Percentiles rank a stretch among this genome's conserved stretches.
These are phyloP conservation scores for Drosophila anomelani DNA, from an alignment of 2,888 invertebrate genomes.

Conservation along the genomic window DNA sequence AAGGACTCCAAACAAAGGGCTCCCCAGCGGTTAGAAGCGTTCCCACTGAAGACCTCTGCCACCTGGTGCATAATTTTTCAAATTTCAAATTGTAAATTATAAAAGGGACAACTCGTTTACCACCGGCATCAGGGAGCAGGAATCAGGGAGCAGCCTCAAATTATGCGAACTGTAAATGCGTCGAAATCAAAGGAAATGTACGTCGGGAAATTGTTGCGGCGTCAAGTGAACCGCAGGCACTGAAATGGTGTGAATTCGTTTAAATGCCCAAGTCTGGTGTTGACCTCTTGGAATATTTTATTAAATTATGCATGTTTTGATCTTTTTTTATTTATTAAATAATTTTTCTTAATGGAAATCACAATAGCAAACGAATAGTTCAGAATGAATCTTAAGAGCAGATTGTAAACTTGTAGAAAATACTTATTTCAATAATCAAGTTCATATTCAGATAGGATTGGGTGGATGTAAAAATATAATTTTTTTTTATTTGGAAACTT, in stretches of 20 bases:
- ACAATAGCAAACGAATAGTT: background rate
- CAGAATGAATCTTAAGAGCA: background rate
- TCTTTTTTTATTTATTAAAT: background rate
- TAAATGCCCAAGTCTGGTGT: constrained; percentile 1
- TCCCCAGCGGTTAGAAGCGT: constrained; percentile 1
- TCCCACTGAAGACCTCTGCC: constrained; percentile 17
- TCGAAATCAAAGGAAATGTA: constrained; percentile 39
- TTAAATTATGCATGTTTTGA: background rate
- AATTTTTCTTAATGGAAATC: too few relatives aligned
- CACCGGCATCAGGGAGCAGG: constrained; percentile 6
- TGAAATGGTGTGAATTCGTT: constrained; percentile 13
- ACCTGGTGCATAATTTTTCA: constrained; percentile 43
- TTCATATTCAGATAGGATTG: background rate
- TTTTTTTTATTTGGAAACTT: background rate
- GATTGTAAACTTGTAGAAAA: background rate
- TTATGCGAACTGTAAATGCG: constrained; percentile 55
- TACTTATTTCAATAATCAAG: background rate
- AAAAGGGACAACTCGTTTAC: constrained; percentile 41
- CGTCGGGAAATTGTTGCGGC: constrained; percentile 1
- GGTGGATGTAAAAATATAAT: background rate
- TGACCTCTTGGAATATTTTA: background rate
- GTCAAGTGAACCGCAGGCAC: constrained; percentile 26
- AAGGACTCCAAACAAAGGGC: constrained; percentile 26
- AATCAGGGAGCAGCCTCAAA: constrained; percentile 27
- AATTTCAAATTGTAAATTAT: constrained; percentile 40